Evolutionary conservation across 2,797 vertebrate species (phyloP), one percentile per base, ranked within the genome.

Genomic region (Apogon hyalosoma): DNA sequence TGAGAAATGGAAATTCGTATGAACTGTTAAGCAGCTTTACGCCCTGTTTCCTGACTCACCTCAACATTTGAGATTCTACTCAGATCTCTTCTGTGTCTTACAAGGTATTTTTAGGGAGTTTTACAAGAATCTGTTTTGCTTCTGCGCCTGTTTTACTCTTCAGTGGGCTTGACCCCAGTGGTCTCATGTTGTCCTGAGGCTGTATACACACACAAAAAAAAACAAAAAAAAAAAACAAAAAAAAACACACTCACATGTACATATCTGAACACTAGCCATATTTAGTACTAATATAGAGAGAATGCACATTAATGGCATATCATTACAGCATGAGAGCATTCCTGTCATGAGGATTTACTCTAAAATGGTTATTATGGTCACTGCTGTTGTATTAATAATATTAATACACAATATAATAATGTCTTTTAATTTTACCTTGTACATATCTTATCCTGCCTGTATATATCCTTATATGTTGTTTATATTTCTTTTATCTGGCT

Each of bases 1-100:
- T 66, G 7, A 18, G 40, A 70, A 31, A 63, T 18, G 13, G 48
- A 59, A 52, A 52, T 46, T 73, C 51, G 24, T 24, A 55, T 0
- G 4, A 48, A 43, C 54, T 74, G 70, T 79, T 81, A 67, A 85
- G 71, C 69, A 64, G 73, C 63, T 76, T 79, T 49, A 65, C 52
- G 12, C 47, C 21, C 19, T 61, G 42, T 45, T 75, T 73, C 52
- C 56, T 61, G 42, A 76, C 49, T 80, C 79, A 68, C n/a, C 19
- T 43, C 50, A 5, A 7, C 39, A 49, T 75, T 67, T 73, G n/a
- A 58, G 47, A 80, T 61, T 78, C 64, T 6, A 2, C 72, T 71
- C 50, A 71, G 64, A 40, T 68, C 55, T 54, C 39, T 42, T 50
- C 69, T 36, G 15, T 50, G 58, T 73, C 24, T 65, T 65, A 46